Evolutionary conservation across 1,140 invertebrate species (phyloP), one percentile per base, ranked within the genome.

Genomic region (Antheraea pernyi): DNA sequence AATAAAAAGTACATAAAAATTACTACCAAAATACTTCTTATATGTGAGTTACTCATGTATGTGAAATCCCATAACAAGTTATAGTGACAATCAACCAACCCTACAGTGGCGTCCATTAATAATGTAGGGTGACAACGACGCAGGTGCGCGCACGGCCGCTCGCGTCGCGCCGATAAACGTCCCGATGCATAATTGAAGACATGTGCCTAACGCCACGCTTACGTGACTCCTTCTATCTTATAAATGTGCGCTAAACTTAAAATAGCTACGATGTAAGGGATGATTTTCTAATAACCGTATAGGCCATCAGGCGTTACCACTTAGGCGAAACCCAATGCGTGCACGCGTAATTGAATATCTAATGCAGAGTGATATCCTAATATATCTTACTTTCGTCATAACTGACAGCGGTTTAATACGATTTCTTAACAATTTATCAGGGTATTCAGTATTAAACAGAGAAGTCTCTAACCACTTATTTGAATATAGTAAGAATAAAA

Each of bases 171-270:
- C 76, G 86, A 83, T 90, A 90, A 88, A 88, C 85, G 86, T 76
- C 79, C 69, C 79, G 80, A 79, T 88, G 86, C 88, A 90, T 90
- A 90, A 90, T 89, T 89, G 83, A 89, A 79, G 80, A 82, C 79
- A 76, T 84, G 77, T 83, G 74, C 79, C 82, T 79, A 76, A 74
- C 75, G 68, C 72, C 68, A 75, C 75, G 79, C 76, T 80, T 82
- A 84, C 81, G 80, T 80, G 81, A 80, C 80, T 82, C 69, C 73
- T 72, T 76, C 74, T 78, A 71, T 76, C 73, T 75, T 76, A 74
- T 69, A 75, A 76, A 71, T 81, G 74, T 77, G 69, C 19, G 60
- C 60, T 36, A 16, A 61, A 61, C 60, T 61, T 61, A 61, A 61
- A 61, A 22, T 36, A 18, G 59, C 13, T 60, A 65, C n/a, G 59